Percentiles rank a stretch among this genome's conserved stretches.
These are phyloP conservation scores for Homarus americanus DNA, from an alignment of 1,140 invertebrate genomes.

Conservation along the genomic window DNA sequence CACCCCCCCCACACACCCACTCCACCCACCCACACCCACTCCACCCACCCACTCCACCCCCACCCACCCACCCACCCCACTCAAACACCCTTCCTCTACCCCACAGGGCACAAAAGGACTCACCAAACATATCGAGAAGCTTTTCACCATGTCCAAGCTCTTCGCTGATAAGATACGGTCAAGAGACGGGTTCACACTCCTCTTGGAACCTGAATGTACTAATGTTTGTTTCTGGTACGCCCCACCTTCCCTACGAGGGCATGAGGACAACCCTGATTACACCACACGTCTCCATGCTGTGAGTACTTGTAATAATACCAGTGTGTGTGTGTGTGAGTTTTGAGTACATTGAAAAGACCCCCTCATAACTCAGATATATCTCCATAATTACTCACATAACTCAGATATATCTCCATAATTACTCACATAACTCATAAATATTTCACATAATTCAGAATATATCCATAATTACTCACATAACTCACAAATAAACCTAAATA, in stretches of 20 bases:
- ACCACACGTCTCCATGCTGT: not conserved
- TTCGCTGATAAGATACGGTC: slow-evolving; percentile 72
- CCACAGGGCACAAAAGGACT: slow-evolving; percentile 83
- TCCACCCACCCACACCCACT: not conserved
- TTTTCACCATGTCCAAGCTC: slow-evolving; percentile 80
- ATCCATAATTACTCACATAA: too few species aligned
- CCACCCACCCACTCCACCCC: too few species aligned
- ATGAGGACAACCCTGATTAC: slow-evolving; percentile 81
- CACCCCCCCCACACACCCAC: not conserved
- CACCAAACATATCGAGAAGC: slow-evolving; percentile 82
- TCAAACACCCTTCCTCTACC: too few species aligned
- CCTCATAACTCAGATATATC: too few species aligned
- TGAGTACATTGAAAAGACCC: too few species aligned
- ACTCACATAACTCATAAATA: too few species aligned
- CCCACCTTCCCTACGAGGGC: slow-evolving; percentile 84
- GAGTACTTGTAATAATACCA: not conserved
- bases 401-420: too few species aligned
- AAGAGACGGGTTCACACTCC: slow-evolving; percentile 74
- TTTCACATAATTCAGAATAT: too few species aligned
- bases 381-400: too few species aligned
- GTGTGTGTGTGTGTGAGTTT: too few species aligned
- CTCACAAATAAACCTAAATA: too few species aligned
- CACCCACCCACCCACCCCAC: too few species aligned
- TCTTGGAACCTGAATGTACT: slow-evolving; percentile 86
- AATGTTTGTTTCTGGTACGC: slow-evolving; percentile 97